Evolutionary conservation across 92 coral and sea anemone genomes (phyloP), one percentile per base, ranked within the genome.

Genomic region (Pocillopora meandrina): DNA sequence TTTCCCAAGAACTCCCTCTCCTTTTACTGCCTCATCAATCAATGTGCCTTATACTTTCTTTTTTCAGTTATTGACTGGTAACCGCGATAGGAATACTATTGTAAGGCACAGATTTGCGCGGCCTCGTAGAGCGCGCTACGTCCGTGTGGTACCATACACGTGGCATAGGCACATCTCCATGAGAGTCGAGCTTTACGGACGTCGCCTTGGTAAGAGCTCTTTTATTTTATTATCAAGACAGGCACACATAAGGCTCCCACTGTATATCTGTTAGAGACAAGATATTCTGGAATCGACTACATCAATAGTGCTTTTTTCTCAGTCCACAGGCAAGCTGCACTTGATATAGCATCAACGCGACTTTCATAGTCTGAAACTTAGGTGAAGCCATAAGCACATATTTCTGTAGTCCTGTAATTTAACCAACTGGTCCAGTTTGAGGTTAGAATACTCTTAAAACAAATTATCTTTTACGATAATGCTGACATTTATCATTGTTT

Each of bases 131-230:
- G 79, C 84, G 15, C 92, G 92, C 17, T 91, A 91, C 73, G 88
- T 91, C 60, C 86, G 94, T 18, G 72, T 91, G 55, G 74, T 80
- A n/a, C 94, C 94, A 7, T 42, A 61, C 75, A 79, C 83, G 17
- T 91, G 94, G 94, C 88, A 85, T 60, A 63, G 85, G 49, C 92
- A 88, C 72, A 85, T 91, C 70, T 85, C 94, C 42, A 85, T 91
- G 92, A 84, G 94, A 35, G 88, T 82, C 19, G 94, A 91, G 63
- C 49, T 91, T 35, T 91, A 91, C 66, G 94, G 94, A 5, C 65
- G 52, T 5, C 86, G 94, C 75, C 82, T 89, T 20, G 94, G 94
- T 91, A 62, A 85, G 91, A n/a, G 23, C 13, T 21, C 9, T 12
- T n/a, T 72, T 17, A n/a, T 47, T 72, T 72, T 18, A 6, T 2